A percentile compares a stretch with the other conserved stretches of the same genome.
These are phyloP conservation scores for Heloderma charlesbogerti DNA, from an alignment of 2,113 vertebrate genomes.

Conservation along the genomic window DNA sequence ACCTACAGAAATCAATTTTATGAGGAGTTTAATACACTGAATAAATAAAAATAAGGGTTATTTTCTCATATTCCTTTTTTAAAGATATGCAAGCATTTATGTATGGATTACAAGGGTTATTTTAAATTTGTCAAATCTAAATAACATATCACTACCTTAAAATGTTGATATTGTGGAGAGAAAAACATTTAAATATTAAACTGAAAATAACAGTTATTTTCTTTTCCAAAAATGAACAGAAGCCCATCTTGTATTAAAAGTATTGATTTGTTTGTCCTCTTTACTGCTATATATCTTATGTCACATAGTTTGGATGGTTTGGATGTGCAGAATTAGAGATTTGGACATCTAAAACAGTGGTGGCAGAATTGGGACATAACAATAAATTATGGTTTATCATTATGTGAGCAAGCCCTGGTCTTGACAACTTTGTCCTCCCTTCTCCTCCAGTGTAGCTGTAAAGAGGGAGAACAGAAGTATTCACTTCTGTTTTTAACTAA, in stretches of 20 bases:
- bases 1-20: too few species aligned
- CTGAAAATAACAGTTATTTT: not conserved
- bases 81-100: not conserved
- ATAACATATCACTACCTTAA: not conserved
- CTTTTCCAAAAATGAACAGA: not conserved
- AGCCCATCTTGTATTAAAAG: not conserved
- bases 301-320: not conserved
- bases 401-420: not conserved
- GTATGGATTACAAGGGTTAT: not conserved
- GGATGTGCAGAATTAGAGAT: not conserved
- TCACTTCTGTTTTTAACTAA: not conserved
- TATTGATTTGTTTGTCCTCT: not conserved
- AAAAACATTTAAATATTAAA: not conserved
- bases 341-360: too few species aligned
- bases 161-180: not conserved
- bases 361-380: not conserved
- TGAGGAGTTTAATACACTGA: too few species aligned
- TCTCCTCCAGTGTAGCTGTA: not conserved
- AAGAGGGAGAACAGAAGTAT: not conserved
- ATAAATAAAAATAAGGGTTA: too few species aligned
- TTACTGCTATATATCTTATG: not conserved
- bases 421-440: not conserved
- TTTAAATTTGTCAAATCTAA: not conserved
- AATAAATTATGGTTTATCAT: not conserved
- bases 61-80: not conserved